Evolutionary conservation across 2,113 vertebrate genomes (phyloP), one percentile per base, ranked within the genome.

Genomic region (Pterocles burchelli): DNA sequence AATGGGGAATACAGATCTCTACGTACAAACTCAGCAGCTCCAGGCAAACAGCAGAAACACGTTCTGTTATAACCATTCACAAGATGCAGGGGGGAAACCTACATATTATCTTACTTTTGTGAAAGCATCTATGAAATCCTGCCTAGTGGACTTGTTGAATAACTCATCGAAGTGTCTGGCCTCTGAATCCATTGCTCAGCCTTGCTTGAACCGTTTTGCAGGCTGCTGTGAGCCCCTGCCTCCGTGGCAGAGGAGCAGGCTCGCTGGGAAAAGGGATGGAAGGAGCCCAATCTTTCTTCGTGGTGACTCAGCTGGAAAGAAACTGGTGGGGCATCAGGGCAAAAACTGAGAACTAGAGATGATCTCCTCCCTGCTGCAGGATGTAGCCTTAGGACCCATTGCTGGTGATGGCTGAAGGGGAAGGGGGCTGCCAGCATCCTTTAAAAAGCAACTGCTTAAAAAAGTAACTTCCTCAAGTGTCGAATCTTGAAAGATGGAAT

Each of bases 311-410:
- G 16, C 24, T 79, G 54, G 38, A 90, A 17, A 70, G 59, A 90
- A 86, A 68, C 14, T 36, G 34, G 8, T 59, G 41, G 49, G n/a
- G 36, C 25, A 68, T 20, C 19, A 65, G 31, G 68, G 33, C 17
- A 63, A 58, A 77, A 73, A 2, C 0, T 29, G 72, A 73, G 55
- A 59, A 36, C 59, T 71, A 29, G 24, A 88, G 57, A 41, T 49
- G 17, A 12, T 36, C 9, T 31, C 13, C 13, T 79, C 8, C 5
- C 22, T 1, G 1, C 28, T 57, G 24, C 24, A 51, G 25, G 38
- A 63, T 1, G 3, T 1, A 6, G 13, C 0, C 1, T 46, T 67
- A 76, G 45, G 65, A 14, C 2, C 11, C 28, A 10, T 3, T 59
- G 52, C 49, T 67, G 76, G 51, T 67, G 68, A 26, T 6, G 33